Base-by-base conservation (phyloP, 2,113 vertebrate species). In the Neodon shergylaensis region DNA sequence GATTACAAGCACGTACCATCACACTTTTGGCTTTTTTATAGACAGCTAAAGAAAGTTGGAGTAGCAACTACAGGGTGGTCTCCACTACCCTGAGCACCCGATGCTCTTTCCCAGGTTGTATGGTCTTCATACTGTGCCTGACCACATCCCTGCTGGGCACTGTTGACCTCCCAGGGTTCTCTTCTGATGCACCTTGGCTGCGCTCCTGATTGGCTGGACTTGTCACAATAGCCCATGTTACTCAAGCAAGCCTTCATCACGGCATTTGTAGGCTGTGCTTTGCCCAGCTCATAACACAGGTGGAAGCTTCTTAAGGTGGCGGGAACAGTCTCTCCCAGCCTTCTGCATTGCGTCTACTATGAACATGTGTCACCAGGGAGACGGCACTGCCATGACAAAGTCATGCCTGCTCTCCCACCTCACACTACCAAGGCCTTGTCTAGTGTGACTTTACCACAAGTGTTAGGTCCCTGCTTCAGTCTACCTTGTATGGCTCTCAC, bases 131-230 rank as follows among this genome's bases (percentile, higher is more conserved):
- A 12, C 44, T 12, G 5, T 58, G 1, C 33, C 68, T 74, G 49
- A 42, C n/a, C 0, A 39, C 1, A n/a, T 11, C 36, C 39, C 17
- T 0, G 39, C n/a, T 22, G 42, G 42, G 47, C 36, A 7, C 13
- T 10, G 86, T 47, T 61, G 9, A 26, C 72, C 61, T 4, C 79
- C 7, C 1, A 7, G 9, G 14, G 42, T 17, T n/a, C 92, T 68
- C 58, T 52, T 33, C 54, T 16, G 21, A 33, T 58, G 42, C 1
- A 9, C 19, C 61, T 39, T 44, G 92, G 26, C 49, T 78, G 78
- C 13, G 2, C n/a, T 0, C 0, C 61, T 42, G 1, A 3, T n/a
- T 26, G 31, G 3, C 63, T 39, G 11, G 73, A 44, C 42, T 26
- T 61, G 49, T 42, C 70, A 44, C 21, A 81, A 44, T 3, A 22